Conservation (phyloP, 2,113 vertebrate species). For the Bothrops jararaca region DNA sequence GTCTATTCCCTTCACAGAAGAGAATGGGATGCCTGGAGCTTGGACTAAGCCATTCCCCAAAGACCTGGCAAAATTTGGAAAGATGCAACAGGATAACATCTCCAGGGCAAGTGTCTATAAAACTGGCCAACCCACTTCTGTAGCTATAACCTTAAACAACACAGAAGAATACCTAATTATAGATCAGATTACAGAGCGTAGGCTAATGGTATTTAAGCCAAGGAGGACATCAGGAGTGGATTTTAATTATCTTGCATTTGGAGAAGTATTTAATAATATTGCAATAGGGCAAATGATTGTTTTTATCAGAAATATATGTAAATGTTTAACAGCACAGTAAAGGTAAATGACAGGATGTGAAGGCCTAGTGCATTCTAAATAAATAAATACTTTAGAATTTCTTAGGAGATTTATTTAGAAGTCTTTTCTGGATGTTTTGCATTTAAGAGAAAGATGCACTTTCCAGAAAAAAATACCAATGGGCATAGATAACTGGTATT, state of each 20-base stretch:
- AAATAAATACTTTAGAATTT: conserved; percentile 51
- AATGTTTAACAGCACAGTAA: conserved; percentile 50
- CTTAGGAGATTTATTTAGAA: background rate
- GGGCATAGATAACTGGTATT: background rate
- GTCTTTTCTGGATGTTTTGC: background rate
- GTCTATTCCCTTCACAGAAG: conserved; percentile 8
- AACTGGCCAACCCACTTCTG: conserved; percentile 36
- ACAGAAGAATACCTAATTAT: conserved; percentile 30
- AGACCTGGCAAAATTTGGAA: conserved; percentile 68
- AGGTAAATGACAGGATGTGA: conserved; percentile 57
- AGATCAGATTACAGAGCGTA: conserved; percentile 20
- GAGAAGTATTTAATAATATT: conserved; percentile 48
- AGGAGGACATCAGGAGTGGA: conserved; percentile 36
- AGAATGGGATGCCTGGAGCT: background rate
- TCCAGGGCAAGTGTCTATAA: conserved; percentile 72
- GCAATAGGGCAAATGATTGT: conserved; percentile 39
- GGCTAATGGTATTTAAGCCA: conserved; percentile 17
- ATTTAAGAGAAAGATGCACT: background rate
- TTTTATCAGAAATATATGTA: conserved; percentile 45
- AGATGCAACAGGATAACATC: conserved; percentile 69
- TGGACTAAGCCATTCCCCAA: background rate
- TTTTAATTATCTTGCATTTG: conserved; percentile 48
- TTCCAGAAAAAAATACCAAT: background rate
- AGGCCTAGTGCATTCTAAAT: conserved; percentile 48
- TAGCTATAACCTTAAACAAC: conserved; percentile 33